Base-by-base conservation (phyloP, 2,113 vertebrate genomes). In the Chauna torquata region DNA sequence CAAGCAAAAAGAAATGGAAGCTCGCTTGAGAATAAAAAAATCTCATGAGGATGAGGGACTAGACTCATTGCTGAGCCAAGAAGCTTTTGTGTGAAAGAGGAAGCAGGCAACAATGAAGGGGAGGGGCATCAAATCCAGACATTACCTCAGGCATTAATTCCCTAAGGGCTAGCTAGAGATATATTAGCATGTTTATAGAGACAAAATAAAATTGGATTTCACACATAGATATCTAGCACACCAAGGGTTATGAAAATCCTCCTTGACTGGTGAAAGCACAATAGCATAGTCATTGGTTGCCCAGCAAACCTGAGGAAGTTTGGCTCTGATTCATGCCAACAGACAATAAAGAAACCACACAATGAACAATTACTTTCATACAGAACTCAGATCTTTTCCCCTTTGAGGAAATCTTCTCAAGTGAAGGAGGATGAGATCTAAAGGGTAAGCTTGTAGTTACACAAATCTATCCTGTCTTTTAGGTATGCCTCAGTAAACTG, bases 401-500 rank as follows among this genome's bases (percentile, higher is more conserved):
- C 24, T 66, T 65, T 79, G 82, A 82, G 58, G 50, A 93, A 96
- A 87, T 84, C 74, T 89, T 88, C 92, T 87, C 50, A 55, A 86
- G 44, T 92, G 68, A 95, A 94, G 87, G 72, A 95, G 81, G 44
- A 44, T 47, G 62, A 68, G 80, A 90, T 85, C 86, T 91, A 72
- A 94, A 77, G 72, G 40, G 75, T 91, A 92, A 97, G 86, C 91
- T 96, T 97, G 92, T 95, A 97, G 96, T 88, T 96, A 97, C 78
- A 91, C 81, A 90, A 79, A 97, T 89, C 90, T 62, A 89, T 90
- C 78, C 94, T 93, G 12, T 50, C 74, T 95, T 96, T 94, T 91
- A 79, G 24, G n/a, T 52, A 65, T 34, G 81, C 68, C 49, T 85
- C 88, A 84, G 91, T 93, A 92, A 97, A 94, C 84, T 57, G 75